A percentile compares a stretch with the other conserved stretches of the same genome.
phyloP scores from a whole-genome alignment of 2,797 vertebrate species.

The Cyprinodon diabolis region DNA sequence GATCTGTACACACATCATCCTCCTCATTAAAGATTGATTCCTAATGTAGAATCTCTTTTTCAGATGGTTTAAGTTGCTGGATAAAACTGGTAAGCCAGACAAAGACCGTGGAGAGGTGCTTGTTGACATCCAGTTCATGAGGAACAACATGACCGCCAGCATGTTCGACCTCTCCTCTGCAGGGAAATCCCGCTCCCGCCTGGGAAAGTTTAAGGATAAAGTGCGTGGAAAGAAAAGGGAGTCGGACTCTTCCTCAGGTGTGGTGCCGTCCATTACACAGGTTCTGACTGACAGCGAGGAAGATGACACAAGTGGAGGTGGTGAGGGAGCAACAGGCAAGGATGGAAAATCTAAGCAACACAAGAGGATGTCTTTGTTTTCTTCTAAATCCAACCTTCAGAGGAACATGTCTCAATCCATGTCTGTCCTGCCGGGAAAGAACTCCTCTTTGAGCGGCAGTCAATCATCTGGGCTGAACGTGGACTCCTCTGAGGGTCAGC shows the following conservation, averaged over 20 bases:
- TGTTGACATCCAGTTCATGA: conserved; percentile 92
- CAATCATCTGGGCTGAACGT: conserved; percentile 77
- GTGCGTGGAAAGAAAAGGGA: conserved; percentile 90
- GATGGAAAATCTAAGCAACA: conserved; percentile 85
- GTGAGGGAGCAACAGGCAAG: not conserved
- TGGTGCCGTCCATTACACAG: conserved; percentile 78
- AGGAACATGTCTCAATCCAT: conserved; percentile 92
- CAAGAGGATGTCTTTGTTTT: conserved; percentile 88
- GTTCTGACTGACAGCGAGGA: conserved; percentile 90
- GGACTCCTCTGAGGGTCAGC: conserved; percentile 76
- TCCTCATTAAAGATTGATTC: not conserved
- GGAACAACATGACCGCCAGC: conserved; percentile 95
- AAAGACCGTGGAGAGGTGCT: conserved; percentile 95
- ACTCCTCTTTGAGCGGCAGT: conserved; percentile 73
- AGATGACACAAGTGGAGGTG: conserved; percentile 75
- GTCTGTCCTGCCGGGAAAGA: conserved; percentile 81
- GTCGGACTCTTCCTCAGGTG: conserved; percentile 76
- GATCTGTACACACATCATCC: not conserved
- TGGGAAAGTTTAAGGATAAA: conserved; percentile 96
- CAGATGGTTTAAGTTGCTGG: conserved; percentile 92
- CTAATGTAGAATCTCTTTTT: conserved; percentile 1
- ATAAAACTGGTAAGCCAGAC: conserved; percentile 90
- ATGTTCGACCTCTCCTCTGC: conserved; percentile 94
- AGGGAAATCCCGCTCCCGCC: conserved; percentile 88
- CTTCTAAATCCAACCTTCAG: conserved; percentile 88